Evolutionary conservation across 2,797 vertebrate species (phyloP), one percentile per base, ranked within the genome.

Genomic region (Sebastiscus albofasciatus): DNA sequence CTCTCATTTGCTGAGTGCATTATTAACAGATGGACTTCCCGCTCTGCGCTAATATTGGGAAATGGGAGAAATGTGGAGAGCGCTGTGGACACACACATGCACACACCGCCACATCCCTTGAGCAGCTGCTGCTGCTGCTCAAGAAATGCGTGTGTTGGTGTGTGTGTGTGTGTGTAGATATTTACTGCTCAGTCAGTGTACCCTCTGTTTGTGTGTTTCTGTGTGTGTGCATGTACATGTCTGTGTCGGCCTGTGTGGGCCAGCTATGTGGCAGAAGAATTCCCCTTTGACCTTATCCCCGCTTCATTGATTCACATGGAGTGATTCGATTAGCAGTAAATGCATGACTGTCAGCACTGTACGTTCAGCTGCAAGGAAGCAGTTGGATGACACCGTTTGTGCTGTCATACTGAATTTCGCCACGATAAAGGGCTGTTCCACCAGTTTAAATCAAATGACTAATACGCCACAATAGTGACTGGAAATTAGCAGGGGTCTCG

Each of bases 1-100:
- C 75, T 75, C 87, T 90, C 84, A 81, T 90, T 93, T 86, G 88
- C 82, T 72, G 80, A 87, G 89, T 89, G 90, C 90, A 86, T 93
- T 91, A 91, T 93, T 90, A 93, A 92, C 93, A 94, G 93, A 94
- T 93, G 93, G 91, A 92, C 90, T 86, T 91, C 87, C 90, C 81
- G 61, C 86, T 86, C 75, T 5, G 77, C 76, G 67, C 89, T 91
- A 90, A 94, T 90, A 92, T 91, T 80, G 88, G 72, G 88, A 92
- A 93, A 92, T 80, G 86, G 86, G 87, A 93, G 91, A 91, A 91
- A 92, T 92, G 87, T 62, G 70, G 82, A 84, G 72, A 75, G 70
- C 11, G 29, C 65, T 70, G 36, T 61, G 78, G 67, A 73, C 67
- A 64, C 81, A 71, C 74, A 61, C 39, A 71, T 6, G 66, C 56